Conservation (phyloP, 2,888 invertebrate genomes). For the Drosophila percnosoma region DNA sequence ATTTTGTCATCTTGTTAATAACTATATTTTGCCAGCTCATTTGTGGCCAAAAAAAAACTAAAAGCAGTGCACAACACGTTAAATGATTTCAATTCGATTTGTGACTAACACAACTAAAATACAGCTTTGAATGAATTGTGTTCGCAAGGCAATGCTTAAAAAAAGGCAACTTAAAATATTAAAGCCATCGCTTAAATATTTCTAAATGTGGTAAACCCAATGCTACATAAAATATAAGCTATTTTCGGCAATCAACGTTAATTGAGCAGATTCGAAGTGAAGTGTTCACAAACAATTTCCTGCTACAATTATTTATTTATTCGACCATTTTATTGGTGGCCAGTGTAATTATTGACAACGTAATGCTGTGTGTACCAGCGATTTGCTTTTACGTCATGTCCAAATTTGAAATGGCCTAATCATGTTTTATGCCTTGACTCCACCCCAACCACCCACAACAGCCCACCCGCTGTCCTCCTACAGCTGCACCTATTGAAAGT, state of each 20-base stretch:
- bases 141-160: not conserved
- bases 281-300: conserved; percentile 27
- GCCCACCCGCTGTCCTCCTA: not conserved
- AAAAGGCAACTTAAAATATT: not conserved
- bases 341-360: conserved; percentile 66
- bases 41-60: conserved; percentile 21
- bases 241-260: conserved; percentile 20
- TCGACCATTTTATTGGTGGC: conserved; percentile 63
- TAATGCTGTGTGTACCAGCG: conserved; percentile 27
- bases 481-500: conserved; percentile 71
- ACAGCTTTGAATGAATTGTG: not conserved
- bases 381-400: conserved; percentile 62
- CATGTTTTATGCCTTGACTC: conserved; percentile 69
- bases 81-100: conserved; percentile 6
- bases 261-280: conserved; percentile 21
- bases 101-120: not conserved
- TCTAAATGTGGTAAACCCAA: not conserved
- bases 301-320: conserved; percentile 55
- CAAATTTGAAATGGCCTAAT: conserved; percentile 72
- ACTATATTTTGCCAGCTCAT: conserved; percentile 44
- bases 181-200: not conserved
- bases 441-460: conserved; percentile 5
- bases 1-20: conserved; percentile 57
- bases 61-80: conserved; percentile 17
- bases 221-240: conserved; percentile 23